These are phyloP conservation scores for Trachemys scripta DNA, from an alignment of 2,113 vertebrate species.

Conservation along the genomic window DNA sequence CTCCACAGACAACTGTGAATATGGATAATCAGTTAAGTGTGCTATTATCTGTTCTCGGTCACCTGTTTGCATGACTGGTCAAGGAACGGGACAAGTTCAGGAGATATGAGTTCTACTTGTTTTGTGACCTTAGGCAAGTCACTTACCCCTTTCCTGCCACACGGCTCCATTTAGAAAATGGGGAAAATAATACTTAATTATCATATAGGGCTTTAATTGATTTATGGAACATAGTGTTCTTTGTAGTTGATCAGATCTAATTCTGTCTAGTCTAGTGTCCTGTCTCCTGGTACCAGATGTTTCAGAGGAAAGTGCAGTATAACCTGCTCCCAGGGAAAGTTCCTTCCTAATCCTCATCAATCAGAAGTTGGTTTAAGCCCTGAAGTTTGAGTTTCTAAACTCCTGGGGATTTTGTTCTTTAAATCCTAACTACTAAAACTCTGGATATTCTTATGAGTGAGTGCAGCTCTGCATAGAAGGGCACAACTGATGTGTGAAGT, in stretches of 20 bases:
- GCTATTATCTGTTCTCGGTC: accelerated
- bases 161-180: not conserved
- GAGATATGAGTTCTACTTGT: not conserved
- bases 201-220: accelerated
- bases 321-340: not conserved
- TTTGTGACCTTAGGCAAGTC: not conserved
- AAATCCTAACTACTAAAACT: not conserved
- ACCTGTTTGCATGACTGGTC: not conserved
- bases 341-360: not conserved
- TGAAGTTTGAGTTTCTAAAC: not conserved
- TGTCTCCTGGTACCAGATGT: not conserved
- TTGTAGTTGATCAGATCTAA: not conserved
- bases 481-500: not conserved
- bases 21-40: not conserved
- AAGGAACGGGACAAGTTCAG: not conserved
- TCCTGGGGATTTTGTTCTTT: not conserved
- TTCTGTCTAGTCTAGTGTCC: not conserved
- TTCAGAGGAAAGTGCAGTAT: not conserved
- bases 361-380: not conserved
- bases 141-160: not conserved
- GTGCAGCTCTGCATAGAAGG: not conserved
- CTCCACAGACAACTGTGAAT: accelerated
- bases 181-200: not conserved
- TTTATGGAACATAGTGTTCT: not conserved
- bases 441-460: not conserved